These are phyloP conservation scores for Slavum lentiscoides DNA, from an alignment of 2,888 invertebrate species.

Conservation along the genomic window DNA sequence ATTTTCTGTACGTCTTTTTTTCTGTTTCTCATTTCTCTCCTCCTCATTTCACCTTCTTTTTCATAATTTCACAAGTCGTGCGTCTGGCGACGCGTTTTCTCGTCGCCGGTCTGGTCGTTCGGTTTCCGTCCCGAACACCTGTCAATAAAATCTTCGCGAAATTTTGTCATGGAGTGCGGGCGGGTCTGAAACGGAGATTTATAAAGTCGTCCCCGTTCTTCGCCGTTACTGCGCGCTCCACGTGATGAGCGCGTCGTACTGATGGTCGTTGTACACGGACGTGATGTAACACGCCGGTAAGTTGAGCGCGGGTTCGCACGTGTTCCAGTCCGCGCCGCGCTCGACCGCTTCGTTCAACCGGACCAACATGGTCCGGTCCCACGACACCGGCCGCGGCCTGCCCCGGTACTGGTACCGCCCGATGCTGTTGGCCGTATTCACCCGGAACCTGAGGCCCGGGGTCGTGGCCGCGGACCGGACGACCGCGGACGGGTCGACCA, in stretches of 20 bases:
- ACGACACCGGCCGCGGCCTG: neutral
- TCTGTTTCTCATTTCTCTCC: too few relatives aligned
- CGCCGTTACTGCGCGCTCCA: neutral
- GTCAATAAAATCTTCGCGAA: too few relatives aligned
- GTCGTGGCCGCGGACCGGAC: neutral
- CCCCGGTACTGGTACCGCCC: neutral
- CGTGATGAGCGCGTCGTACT: neutral
- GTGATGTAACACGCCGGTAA: neutral
- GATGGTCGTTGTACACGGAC: neutral
- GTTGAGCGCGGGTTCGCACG: neutral
- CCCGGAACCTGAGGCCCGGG: neutral
- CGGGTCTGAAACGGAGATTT: too few relatives aligned
- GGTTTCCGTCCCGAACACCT: too few relatives aligned
- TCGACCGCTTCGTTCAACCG: neutral
- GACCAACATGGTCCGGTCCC: constrained; percentile 9
- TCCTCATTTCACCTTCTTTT: too few relatives aligned
- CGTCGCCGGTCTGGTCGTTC: too few relatives aligned
- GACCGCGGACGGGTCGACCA: neutral
- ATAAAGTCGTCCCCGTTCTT: too few relatives aligned
- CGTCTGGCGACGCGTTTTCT: too few relatives aligned
- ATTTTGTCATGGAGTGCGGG: too few relatives aligned
- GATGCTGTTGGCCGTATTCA: neutral
- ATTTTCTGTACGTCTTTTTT: too few relatives aligned
- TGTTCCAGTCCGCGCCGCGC: neutral
- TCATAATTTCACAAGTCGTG: too few relatives aligned